Evolutionary conservation across 1,140 invertebrate genomes (phyloP).

Genomic region (Polyergus mexicanus): DNA sequence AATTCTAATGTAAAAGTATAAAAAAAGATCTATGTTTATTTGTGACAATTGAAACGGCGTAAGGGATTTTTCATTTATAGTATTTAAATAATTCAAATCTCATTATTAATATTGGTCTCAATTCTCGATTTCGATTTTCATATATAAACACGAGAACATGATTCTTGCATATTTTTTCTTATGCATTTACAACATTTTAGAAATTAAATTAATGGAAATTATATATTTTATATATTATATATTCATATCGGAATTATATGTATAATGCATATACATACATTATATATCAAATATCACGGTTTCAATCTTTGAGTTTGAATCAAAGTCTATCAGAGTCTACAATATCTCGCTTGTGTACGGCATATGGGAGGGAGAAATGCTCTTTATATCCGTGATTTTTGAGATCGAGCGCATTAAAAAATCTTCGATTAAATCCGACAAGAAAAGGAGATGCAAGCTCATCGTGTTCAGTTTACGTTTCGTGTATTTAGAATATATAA

Average conservation of each 20-base stretch:
- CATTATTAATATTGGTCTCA: background rate
- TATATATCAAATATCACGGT: background rate
- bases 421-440: background rate
- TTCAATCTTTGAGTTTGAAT: slow-evolving; percentile 11
- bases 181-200: background rate
- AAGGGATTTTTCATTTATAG: background rate
- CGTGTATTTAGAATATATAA: slow-evolving; percentile 45
- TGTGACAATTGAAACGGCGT: background rate
- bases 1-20: background rate
- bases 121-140: background rate
- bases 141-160: no score
- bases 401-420: slow-evolving; percentile 12
- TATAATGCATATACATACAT: no score
- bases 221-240: background rate
- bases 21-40: background rate
- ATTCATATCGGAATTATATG: no score
- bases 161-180: background rate
- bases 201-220: background rate
- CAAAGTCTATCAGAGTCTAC: background rate
- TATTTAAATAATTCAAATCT: background rate
- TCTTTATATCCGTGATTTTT: background rate
- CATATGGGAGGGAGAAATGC: background rate
- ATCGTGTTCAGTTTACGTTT: slow-evolving; percentile 46
- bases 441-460: slow-evolving; percentile 4
- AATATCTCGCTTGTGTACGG: background rate